phyloP scores from a whole-genome alignment of 2,888 invertebrate species.

The Nomada ferruginata region DNA sequence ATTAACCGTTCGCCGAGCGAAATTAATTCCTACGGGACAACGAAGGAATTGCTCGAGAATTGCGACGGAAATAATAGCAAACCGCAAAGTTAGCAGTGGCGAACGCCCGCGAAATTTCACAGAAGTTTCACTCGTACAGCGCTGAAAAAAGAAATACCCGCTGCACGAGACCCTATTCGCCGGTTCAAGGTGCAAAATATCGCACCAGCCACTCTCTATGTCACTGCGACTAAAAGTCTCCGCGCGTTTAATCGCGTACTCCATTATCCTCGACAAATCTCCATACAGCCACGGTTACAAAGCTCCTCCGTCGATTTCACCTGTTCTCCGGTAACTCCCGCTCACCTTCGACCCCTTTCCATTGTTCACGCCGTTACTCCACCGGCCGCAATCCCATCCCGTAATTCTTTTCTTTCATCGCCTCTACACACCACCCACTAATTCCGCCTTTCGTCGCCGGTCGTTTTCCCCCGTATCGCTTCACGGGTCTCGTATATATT shows the following conservation, averaged over 20 bases:
- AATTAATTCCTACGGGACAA: conserved; percentile 2
- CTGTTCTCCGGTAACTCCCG: neutral
- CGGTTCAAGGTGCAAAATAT: no score
- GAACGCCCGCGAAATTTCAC: neutral
- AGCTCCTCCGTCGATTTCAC: conserved; percentile 9
- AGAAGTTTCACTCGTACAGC: neutral
- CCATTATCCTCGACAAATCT: neutral
- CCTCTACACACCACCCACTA: neutral
- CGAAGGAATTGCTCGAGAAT: neutral
- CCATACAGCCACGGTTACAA: neutral
- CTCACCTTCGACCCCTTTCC: conserved; percentile 20
- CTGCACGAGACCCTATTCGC: no score
- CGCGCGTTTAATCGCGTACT: neutral
- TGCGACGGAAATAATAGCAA: neutral
- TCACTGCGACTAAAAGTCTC: no score
- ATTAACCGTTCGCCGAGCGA: neutral
- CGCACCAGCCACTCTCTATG: no score
- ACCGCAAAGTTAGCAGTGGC: neutral
- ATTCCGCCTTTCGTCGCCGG: neutral
- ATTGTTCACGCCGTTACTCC: conserved; percentile 14
- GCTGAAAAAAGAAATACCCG: no score
- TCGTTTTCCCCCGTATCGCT: neutral
- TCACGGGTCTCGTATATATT: neutral
- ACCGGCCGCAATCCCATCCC: conserved; percentile 21
- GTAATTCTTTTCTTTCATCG: conserved; percentile 19